These are phyloP conservation scores for Heliornis fulica DNA, from an alignment of 2,113 vertebrate species.

Conservation along the genomic window DNA sequence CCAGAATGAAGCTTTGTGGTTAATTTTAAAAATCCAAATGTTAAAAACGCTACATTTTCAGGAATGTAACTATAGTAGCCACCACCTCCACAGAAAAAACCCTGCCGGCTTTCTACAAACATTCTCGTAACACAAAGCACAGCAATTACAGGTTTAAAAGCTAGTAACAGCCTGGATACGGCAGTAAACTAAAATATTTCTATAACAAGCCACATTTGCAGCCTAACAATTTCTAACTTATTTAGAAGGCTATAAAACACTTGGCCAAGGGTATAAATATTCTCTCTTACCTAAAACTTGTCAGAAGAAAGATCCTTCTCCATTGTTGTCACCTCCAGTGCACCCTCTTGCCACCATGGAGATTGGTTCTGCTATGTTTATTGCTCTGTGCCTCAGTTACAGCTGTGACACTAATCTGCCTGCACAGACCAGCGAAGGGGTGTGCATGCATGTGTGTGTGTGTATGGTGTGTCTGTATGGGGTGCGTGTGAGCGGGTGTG, in stretches of 20 bases:
- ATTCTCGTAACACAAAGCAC: constrained; percentile 69
- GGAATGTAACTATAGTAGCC: constrained; percentile 31
- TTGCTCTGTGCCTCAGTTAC: constrained; percentile 68
- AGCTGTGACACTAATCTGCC: constrained; percentile 75
- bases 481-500: background rate
- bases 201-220: background rate
- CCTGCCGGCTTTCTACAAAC: background rate
- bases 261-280: constrained; percentile 30
- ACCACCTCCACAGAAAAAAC: background rate
- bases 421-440: constrained; percentile 55
- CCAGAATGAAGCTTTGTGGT: background rate
- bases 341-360: constrained; percentile 71
- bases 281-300: constrained; percentile 80
- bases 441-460: background rate
- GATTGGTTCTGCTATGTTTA: constrained; percentile 70
- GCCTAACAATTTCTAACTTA: constrained; percentile 36
- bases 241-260: constrained; percentile 53
- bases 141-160: constrained; percentile 48
- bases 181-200: constrained; percentile 37
- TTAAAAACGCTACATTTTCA: constrained; percentile 17
- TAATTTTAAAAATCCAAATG: constrained; percentile 2
- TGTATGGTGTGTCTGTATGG: no score
- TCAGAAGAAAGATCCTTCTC: constrained; percentile 66
- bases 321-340: constrained; percentile 71
- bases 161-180: constrained; percentile 51